Conservation (phyloP, 2,888 invertebrate species). For the Clivina fossor region DNA sequence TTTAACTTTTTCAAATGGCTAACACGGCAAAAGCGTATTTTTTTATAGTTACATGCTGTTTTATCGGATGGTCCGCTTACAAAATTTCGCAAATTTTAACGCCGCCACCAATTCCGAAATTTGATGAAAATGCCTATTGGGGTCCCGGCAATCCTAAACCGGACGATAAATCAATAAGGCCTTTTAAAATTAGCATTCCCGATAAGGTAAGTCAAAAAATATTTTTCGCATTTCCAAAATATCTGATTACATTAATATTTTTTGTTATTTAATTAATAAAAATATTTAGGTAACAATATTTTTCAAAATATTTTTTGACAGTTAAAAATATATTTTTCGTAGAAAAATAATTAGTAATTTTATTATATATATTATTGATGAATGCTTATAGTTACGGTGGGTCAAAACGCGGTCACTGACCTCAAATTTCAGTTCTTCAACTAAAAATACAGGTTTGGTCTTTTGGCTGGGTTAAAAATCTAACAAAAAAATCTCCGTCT, state of each 20-base stretch:
- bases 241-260: not conserved
- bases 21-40: constrained; percentile 12
- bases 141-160: constrained; percentile 56
- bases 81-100: constrained; percentile 18
- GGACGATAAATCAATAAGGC: constrained; percentile 57
- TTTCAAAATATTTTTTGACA: not conserved
- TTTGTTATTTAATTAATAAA: not conserved
- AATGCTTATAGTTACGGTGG: too few species aligned
- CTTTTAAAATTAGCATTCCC: constrained; percentile 61
- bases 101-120: constrained; percentile 19
- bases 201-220: constrained; percentile 55
- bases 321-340: not conserved
- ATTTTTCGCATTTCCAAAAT: not conserved
- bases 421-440: too few species aligned
- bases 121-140: constrained; percentile 57
- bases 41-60: too few species aligned
- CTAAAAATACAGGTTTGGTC: too few species aligned
- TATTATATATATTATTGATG: too few species aligned
- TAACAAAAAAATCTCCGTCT: too few species aligned
- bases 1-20: too few species aligned
- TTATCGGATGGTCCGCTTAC: constrained; percentile 23
- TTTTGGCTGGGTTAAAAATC: too few species aligned
- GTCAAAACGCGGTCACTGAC: too few species aligned
- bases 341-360: too few species aligned
- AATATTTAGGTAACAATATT: not conserved